phyloP scores from a whole-genome alignment of 2,888 invertebrate species.

The Chirona hameri region DNA sequence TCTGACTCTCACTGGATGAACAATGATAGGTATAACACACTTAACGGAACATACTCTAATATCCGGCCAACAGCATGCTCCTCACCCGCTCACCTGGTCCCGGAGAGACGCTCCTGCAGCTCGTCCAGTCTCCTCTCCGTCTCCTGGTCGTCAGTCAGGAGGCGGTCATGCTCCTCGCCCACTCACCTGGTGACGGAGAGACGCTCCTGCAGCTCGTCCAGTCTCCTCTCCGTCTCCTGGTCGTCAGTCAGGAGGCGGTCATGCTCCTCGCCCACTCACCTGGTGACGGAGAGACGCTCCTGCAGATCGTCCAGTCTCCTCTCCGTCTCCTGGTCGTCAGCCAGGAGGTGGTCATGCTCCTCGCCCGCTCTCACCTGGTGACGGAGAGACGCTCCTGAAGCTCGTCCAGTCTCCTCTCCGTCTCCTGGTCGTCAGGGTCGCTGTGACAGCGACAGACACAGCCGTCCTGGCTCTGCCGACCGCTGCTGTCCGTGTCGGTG shows the following conservation, averaged over 20 bases:
- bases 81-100: not conserved
- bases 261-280: no score
- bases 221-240: not conserved
- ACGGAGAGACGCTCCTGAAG: not conserved
- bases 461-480: not conserved
- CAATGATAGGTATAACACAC: no score
- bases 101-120: not conserved
- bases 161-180: no score
- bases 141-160: not conserved
- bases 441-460: slow-evolving; percentile 7
- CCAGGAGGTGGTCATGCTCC: no score
- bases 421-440: not conserved
- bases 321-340: not conserved
- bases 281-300: not conserved
- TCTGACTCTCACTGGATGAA: no score
- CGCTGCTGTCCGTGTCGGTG: slow-evolving; percentile 25
- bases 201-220: not conserved
- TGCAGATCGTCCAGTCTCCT: not conserved
- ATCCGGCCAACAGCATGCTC: no score
- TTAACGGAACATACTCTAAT: no score
- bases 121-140: not conserved
- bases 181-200: not conserved
- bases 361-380: not conserved
- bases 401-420: not conserved
- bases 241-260: no score